phyloP scores from a whole-genome alignment of 1,140 invertebrate genomes.

The Centruroides sculpturatus region DNA sequence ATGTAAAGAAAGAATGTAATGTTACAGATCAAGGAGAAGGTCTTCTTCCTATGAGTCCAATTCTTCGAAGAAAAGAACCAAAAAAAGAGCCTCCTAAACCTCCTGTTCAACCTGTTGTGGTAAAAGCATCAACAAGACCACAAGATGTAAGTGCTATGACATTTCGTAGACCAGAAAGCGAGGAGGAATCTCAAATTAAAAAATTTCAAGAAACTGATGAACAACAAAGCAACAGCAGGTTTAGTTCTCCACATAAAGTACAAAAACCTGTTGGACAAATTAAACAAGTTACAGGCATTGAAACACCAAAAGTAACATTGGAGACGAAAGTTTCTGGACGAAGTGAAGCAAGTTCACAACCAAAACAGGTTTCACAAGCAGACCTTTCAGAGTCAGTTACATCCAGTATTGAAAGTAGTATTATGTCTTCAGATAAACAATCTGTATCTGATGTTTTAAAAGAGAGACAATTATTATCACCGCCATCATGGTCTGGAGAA shows the following conservation, averaged over 20 bases:
- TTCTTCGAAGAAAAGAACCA: conserved; percentile 8
- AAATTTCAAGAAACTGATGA: no score
- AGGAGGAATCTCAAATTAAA: neutral
- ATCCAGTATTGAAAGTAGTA: neutral
- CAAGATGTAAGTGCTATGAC: conserved; percentile 16
- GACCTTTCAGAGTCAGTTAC: no score
- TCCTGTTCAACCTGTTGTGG: neutral
- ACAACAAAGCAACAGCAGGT: no score
- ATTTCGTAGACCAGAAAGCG: conserved; percentile 5
- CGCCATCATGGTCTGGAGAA: conserved; percentile 5
- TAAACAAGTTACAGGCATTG: no score
- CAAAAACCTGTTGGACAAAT: no score
- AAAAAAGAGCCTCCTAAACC: conserved; percentile 3
- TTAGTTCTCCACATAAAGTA: no score
- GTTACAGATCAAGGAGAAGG: conserved; percentile 4
- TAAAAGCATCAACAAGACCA: conserved; percentile 15
- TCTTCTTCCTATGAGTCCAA: conserved; percentile 15
- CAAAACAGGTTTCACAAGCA: no score
- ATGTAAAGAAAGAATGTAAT: neutral
- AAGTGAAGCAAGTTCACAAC: no score
- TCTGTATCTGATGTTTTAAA: neutral
- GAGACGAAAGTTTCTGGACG: no score
- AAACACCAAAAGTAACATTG: no score
- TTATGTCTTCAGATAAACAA: neutral
- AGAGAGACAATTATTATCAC: conserved; percentile 1